Evolutionary conservation across 2,888 invertebrate species (phyloP).

Genomic region (Eilema griseolum): DNA sequence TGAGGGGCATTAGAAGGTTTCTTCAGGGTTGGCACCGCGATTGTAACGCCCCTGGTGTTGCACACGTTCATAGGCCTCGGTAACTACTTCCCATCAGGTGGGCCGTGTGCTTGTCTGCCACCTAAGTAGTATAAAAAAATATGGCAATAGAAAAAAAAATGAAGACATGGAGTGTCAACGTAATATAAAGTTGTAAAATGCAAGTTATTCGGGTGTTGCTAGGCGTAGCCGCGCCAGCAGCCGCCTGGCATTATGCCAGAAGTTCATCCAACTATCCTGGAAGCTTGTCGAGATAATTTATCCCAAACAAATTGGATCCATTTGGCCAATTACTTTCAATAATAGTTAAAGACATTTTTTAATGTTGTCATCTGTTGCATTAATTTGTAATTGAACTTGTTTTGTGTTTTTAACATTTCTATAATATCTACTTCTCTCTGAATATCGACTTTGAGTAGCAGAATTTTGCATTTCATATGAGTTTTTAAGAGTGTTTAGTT

Average conservation of each 20-base stretch:
- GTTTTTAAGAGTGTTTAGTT: too few relatives aligned
- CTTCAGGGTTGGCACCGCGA: too few relatives aligned
- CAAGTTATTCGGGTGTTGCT: conserved; percentile 37
- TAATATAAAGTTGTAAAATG: conserved; percentile 50
- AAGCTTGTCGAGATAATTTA: conserved; percentile 58
- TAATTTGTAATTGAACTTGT: conserved; percentile 18
- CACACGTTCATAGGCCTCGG: too few relatives aligned
- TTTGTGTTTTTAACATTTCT: background rate
- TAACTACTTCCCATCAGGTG: too few relatives aligned
- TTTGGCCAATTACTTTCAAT: conserved; percentile 54
- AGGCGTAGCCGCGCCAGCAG: conserved; percentile 31
- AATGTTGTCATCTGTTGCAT: conserved; percentile 47
- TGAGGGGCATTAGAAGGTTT: too few relatives aligned
- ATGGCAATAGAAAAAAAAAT: conserved; percentile 36
- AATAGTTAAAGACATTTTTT: conserved; percentile 37
- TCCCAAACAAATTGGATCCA: conserved; percentile 57
- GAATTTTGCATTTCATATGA: too few relatives aligned
- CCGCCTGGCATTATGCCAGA: conserved; percentile 62
- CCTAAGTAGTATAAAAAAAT: too few relatives aligned
- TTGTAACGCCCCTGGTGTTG: too few relatives aligned
- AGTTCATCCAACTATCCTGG: conserved; percentile 51
- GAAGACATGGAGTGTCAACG: conserved; percentile 43
- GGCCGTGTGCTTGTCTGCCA: too few relatives aligned
- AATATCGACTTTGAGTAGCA: too few relatives aligned
- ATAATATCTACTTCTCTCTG: too few relatives aligned